phyloP scores from a whole-genome alignment of 2,797 vertebrate species.

The Phoxinus dragarum region DNA sequence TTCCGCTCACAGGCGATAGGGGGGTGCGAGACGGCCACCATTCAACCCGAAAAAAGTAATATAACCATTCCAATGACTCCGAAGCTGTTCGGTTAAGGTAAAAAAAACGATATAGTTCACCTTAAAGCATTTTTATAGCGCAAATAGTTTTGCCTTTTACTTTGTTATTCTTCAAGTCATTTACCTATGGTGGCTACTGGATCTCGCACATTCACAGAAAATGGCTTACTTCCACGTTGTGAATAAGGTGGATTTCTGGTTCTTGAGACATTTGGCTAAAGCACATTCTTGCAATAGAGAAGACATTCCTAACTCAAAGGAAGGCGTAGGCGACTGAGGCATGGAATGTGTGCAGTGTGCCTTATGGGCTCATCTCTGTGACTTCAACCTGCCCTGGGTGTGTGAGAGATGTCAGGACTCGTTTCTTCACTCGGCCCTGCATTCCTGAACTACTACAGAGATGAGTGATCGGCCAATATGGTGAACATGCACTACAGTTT shows the following conservation, averaged over 20 bases:
- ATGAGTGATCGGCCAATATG: slow-evolving; percentile 47
- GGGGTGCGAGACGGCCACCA: no score
- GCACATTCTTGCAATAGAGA: neutral
- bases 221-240: neutral
- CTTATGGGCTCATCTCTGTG: slow-evolving; percentile 43
- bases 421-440: slow-evolving; percentile 63
- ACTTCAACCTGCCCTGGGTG: slow-evolving; percentile 71
- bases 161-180: neutral
- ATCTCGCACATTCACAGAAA: neutral
- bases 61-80: no score
- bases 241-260: neutral
- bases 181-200: neutral
- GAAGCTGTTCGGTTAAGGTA: no score
- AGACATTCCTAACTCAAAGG: neutral
- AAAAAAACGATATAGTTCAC: no score
- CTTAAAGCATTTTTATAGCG: neutral
- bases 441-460: slow-evolving; percentile 74
- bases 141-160: neutral
- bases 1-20: no score
- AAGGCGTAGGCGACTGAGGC: neutral
- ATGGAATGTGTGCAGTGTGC: slow-evolving; percentile 47
- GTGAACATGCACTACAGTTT: slow-evolving; percentile 4
- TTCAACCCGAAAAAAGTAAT: no score
- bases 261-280: neutral
- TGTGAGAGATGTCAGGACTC: slow-evolving; percentile 71